Base-by-base conservation (phyloP, 2,113 vertebrate species). In the Sylvilagus bachmani region DNA sequence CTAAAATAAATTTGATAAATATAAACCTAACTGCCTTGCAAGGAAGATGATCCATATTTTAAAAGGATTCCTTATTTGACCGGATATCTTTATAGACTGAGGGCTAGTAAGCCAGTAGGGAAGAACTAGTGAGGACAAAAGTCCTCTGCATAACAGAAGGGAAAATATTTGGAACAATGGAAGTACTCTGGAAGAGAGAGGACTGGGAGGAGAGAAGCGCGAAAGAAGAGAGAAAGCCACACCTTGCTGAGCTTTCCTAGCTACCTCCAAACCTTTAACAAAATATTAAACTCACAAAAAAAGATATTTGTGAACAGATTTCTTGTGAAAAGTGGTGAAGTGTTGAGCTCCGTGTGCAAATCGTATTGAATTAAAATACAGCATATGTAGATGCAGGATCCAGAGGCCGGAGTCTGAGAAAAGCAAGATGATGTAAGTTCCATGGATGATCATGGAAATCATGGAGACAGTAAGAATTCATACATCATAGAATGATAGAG, bases 1-100 rank as follows among this genome's bases (percentile, higher is more conserved):
- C 27, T 82, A 53, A 93, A 86, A 14, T 13, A 75, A 24, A 82
- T 82, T 95, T 83, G 16, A 69, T 91, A 83, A 82, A 71, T 64
- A 82, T 44, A 82, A 82, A 64, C 36, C 10, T 81, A 90, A 69
- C 36, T 93, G 44, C 29, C 10, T 93, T 86, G 61, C 17, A 70
- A 90, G 16, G 29, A 49, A 17, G 38, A 4, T 64, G 19, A 62
- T 36, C 29, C 62, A 36, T 58, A 19, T 85, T 85, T 80, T 36
- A 58, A 58, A 58, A 55, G 55, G 16, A 33, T 19, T 58, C 33
- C 25, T 53, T 55, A 0, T 91, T 81, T 94, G 38, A 11, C 44
- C 61, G 13, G 10, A 29, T 81, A 69, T 77, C 22, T 82, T 86
- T 75, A 79, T 82, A 36, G 14, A 6, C 61, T 90, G 9, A 5